Evolutionary conservation across 2,113 vertebrate genomes (phyloP).

Genomic region (Sebastes fasciatus): DNA sequence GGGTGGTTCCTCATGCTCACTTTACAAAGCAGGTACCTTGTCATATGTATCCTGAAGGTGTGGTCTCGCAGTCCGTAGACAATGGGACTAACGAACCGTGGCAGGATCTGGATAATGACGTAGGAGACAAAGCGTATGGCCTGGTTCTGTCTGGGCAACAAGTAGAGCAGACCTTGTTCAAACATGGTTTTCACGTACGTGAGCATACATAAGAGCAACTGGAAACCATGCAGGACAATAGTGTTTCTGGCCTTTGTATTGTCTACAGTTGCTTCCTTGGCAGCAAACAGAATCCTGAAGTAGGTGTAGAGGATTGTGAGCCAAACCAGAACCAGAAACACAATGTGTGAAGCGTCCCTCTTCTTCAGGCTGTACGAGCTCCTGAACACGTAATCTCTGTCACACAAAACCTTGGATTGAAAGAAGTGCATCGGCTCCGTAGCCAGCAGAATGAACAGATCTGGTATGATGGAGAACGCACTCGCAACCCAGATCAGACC

Average conservation of each 20-base stretch:
- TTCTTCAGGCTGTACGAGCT: constrained; percentile 52
- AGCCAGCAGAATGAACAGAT: constrained; percentile 71
- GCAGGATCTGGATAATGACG: constrained; percentile 72
- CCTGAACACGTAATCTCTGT: constrained; percentile 53
- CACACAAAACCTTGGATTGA: constrained; percentile 48
- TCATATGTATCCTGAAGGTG: constrained; percentile 69
- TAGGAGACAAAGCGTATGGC: constrained; percentile 47
- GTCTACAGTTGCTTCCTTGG: constrained; percentile 36
- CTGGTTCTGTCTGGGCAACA: constrained; percentile 24
- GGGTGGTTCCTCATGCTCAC: background rate
- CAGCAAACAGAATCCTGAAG: constrained; percentile 68
- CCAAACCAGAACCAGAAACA: constrained; percentile 67
- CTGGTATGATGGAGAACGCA: constrained; percentile 49
- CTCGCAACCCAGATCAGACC: constrained; percentile 69
- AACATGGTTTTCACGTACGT: constrained; percentile 58
- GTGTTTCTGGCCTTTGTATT: constrained; percentile 76
- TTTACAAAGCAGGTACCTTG: constrained; percentile 50
- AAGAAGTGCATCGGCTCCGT: constrained; percentile 66
- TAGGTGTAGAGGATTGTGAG: constrained; percentile 69
- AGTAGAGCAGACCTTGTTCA: background rate
- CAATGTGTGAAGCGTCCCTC: constrained; percentile 39
- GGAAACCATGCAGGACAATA: constrained; percentile 74
- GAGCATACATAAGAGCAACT: constrained; percentile 78
- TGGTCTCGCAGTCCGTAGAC: constrained; percentile 80
- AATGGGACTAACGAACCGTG: constrained; percentile 75